These are phyloP conservation scores for Pseudoatta argentina DNA, from an alignment of 1,140 invertebrate genomes.

Conservation along the genomic window DNA sequence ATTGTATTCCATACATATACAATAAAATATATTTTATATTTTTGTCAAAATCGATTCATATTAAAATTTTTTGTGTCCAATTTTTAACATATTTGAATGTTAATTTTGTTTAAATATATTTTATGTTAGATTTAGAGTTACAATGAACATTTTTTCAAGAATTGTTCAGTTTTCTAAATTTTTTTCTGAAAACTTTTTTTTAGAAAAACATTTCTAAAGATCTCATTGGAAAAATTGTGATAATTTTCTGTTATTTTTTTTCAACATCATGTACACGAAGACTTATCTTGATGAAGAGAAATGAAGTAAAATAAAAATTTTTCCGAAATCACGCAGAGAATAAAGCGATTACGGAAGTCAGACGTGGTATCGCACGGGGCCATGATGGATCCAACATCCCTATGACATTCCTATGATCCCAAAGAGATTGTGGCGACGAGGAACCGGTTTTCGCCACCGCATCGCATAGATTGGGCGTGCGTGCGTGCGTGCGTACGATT, in stretches of 20 bases:
- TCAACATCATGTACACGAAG: neutral
- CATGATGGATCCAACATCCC: neutral
- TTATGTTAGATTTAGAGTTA: no score
- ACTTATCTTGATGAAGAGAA: neutral
- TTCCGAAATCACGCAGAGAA: neutral
- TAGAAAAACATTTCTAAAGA: neutral
- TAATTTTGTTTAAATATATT: no score
- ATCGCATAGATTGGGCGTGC: neutral
- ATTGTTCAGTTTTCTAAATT: neutral
- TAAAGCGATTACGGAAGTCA: neutral
- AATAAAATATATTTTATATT: no score
- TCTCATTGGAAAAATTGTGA: neutral
- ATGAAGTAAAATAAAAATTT: neutral
- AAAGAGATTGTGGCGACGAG: neutral
- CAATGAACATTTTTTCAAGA: neutral
- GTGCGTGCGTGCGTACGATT: conserved; percentile 12
- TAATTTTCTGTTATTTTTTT: neutral
- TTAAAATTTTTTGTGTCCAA: no score
- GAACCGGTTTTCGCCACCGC: conserved; percentile 62
- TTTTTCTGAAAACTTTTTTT: neutral
- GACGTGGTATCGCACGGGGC: neutral
- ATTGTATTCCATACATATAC: neutral
- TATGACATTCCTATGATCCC: conserved; percentile 27
- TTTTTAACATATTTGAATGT: no score
- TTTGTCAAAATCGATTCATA: no score